Evolutionary conservation across 2,113 vertebrate genomes (phyloP), one percentile per base, ranked within the genome.

Genomic region (Melospiza georgiana): DNA sequence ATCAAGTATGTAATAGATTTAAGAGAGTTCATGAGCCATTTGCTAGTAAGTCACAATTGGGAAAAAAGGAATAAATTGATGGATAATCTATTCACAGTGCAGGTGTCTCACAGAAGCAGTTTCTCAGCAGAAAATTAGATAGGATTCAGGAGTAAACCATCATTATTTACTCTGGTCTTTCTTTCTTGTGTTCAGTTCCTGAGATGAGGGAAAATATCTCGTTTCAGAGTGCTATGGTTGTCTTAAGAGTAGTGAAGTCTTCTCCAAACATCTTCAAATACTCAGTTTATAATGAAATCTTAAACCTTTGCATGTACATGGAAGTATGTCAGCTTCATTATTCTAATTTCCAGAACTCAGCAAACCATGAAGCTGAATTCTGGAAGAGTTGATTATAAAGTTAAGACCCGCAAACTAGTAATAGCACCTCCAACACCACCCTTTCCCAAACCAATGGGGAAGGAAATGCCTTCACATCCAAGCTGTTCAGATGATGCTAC

Each of bases 301-400:
- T 77, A 80, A 68, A 28, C 19, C 4, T 75, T 72, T 93, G 54
- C 18, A 21, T 46, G 10, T 27, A 23, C 62, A 48, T 58, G 13
- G 39, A 79, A 92, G 15, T n/a, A 65, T 27, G 20, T 79, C 54
- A 83, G 24, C n/a, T 63, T 76, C 52, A 33, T 43, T 66, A 55
- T 55, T 74, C 30, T 90, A 27, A 67, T 89, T 94, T 88, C 57
- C 33, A 84, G 41, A 94, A 74, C 44, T 52, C 35, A 87, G 30
- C 15, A 93, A 89, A 39, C 8, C 23, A 13, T 28, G 39, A 87
- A 31, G n/a, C 44, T 88, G 59, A 80, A 58, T 83, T 89, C 21
- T 83, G 51, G 69, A 66, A 65, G 17, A 54, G 12, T 33, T 63
- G 57, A 35, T 80, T 85, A 30, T 61, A 65, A 89, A 73, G 13